Evolutionary conservation across 2,888 invertebrate genomes (phyloP), one percentile per base, ranked within the genome.

Genomic region (Scaptomyza polygonia): DNA sequence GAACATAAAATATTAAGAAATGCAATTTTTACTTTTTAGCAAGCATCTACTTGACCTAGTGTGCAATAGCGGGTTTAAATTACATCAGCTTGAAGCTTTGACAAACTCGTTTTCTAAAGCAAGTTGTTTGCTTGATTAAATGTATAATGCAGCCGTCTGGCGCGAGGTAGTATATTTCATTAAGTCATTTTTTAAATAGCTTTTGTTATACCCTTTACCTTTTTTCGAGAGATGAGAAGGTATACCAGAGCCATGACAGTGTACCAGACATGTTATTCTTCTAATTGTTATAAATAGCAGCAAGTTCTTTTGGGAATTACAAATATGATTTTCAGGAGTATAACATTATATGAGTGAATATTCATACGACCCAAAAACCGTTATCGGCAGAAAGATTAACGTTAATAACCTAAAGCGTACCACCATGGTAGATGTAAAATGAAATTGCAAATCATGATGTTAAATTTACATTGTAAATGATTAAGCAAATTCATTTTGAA

Each of bases 31-130:
- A 30, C 40, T 47, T 30, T 57, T 14, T 36, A 39, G 30, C 43
- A 49, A 65, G 66, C 67, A 81, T 84, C 65, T 68, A 70, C 61
- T 84, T 81, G 83, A 84, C 85, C 85, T 67, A 86, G 51, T 73
- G 61, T 84, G 83, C 67, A 83, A 83, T 81, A 79, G 49, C 48
- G 42, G 51, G 56, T 18, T 52, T 52, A 47, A 57, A 84, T 83
- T 83, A 72, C 83, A 86, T 86, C 83, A 83, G 83, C 79, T 67
- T 51, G 42, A n/a, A 61, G 32, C 25, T 44, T 18, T 40, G 59
- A 29, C 21, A 67, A 80, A 77, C 82, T 49, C 61, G 84, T 86
- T 83, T 69, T 62, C 49, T 62, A 48, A 44, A 57, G 40, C 66
- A 51, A 62, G 59, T 29, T 67, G 43, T 55, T 39, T 21, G 55